Base-by-base conservation (phyloP, 1,140 invertebrate genomes). In the Brachionus rubens region DNA sequence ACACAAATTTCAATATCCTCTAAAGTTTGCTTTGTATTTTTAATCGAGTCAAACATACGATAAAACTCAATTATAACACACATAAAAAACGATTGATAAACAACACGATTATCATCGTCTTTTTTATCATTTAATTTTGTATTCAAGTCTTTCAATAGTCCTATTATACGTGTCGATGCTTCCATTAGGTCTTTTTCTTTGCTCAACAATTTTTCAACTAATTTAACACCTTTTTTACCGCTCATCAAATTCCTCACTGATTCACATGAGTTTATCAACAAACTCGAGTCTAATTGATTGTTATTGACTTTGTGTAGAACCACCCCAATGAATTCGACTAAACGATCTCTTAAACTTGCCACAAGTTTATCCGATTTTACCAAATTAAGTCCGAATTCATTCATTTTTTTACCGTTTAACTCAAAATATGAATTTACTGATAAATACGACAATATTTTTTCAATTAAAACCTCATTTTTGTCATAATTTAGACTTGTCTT, bases 1-100 rank as follows among this genome's bases (percentile, higher is more conserved):
- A 72, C 30, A 40, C 68, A 72, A 16, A 41, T 41, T 50, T 72
- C 46, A 36, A 72, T 48, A 26, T 72, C 68, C 48, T 72, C 68
- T 21, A 72, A 50, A 12, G 24, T 72, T n/a, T 72, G 46, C 16
- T 50, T 48, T 10, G 46, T 41, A 21, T 19, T 65, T 7, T 72
- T 54, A 16, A 28, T 54, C 21, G 68, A 72, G 14, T 72, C 68
- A 50, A 72, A 72, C 46, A 48, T 50, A 28, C 68, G 68, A 21
- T 50, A 48, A 50, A 72, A 72, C 30, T 72, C 68, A 30, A 72
- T 47, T 21, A 30, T 14, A 21, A 41, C 36, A 26, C 59, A 65
- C 40, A 65, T 65, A 21, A 43, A 65, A 65, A 65, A 65, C 24
- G 59, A 43, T 26, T 65, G 59, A 36, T 65, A 65, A 0, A 65